Evolutionary conservation across 1,140 invertebrate genomes (phyloP), one percentile per base, ranked within the genome.

Genomic region (Drosophila nannoptera): DNA sequence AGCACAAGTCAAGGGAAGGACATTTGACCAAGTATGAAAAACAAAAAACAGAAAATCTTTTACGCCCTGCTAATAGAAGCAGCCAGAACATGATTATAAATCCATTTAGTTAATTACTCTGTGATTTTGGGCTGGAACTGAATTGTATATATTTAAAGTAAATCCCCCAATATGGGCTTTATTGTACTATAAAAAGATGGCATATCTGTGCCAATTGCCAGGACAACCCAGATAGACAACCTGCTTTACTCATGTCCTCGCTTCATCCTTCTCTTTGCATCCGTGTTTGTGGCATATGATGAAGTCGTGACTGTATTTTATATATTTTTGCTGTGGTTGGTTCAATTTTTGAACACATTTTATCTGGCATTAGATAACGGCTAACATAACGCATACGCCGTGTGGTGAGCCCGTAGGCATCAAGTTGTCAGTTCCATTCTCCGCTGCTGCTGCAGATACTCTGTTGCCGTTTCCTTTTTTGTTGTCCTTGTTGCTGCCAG

Each of bases 311-410:
- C 45, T 35, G 14, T 35, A 16, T 40, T 14, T 38, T 9, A 22
- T 32, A 14, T 59, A 7, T 33, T 49, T 22, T 36, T 46, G 16
- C 38, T 40, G 7, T 55, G 36, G 31, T 36, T 31, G 22, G 14
- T 4, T 36, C 35, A 36, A 36, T 36, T 55, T 53, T 33, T 14
- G 35, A 14, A 14, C 22, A 52, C 58, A 52, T 22, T 33, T 61
- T 40, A 8, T 43, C 22, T 55, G 29, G n/a, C n/a, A 42, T 55
- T 33, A 54, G 31, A 55, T 43, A 45, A 45, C 43, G 38, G 29
- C 38, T 54, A 68, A 62, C 35, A 54, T 68, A 54, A 54, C 50
- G 35, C 50, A 69, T 69, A 69, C 50, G 66, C 59, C 43, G 50
- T 43, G 36, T 63, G 59, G 16, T 50, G 29, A 29, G 36, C 29